Percentiles rank a stretch among this genome's conserved stretches.
Evolutionary conservation across 2,113 vertebrate species (phyloP).

Genomic region (Muscicapa adusta): DNA sequence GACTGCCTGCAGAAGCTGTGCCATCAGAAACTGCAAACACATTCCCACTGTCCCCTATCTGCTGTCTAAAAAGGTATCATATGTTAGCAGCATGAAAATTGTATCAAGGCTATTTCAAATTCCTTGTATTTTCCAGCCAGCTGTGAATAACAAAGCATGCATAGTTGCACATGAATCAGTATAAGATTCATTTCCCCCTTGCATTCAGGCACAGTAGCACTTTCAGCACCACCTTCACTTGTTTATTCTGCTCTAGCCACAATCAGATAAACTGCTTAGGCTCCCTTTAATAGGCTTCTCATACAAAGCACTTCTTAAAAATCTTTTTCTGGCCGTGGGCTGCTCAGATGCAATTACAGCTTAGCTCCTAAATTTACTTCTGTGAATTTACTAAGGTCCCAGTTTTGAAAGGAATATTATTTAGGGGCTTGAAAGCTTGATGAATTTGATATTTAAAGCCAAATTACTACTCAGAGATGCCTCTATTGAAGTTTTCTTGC

Average conservation of each 20-base stretch:
- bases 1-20: not conserved
- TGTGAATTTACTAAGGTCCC: not conserved
- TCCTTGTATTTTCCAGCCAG: not conserved
- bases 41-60: not conserved
- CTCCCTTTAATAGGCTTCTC: not conserved
- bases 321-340: not conserved
- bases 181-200: not conserved
- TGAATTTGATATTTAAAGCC: not conserved
- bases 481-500: not conserved
- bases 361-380: not conserved
- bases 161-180: not conserved
- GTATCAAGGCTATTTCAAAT: not conserved
- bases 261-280: conserved; percentile 6
- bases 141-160: not conserved
- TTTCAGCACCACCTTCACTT: not conserved
- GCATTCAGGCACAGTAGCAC: not conserved
- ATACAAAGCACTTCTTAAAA: not conserved
- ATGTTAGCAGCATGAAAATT: not conserved
- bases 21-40: not conserved
- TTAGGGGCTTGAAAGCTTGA: not conserved
- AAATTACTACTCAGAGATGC: not conserved
- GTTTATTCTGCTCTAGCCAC: conserved; percentile 11
- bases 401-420: not conserved
- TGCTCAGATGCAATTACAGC: not conserved
- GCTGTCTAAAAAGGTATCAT: not conserved